A percentile compares a stretch with the other conserved stretches of the same genome.
Evolutionary conservation across 2,888 invertebrate species (phyloP).

Genomic region (Chloroclystis v-ata): DNA sequence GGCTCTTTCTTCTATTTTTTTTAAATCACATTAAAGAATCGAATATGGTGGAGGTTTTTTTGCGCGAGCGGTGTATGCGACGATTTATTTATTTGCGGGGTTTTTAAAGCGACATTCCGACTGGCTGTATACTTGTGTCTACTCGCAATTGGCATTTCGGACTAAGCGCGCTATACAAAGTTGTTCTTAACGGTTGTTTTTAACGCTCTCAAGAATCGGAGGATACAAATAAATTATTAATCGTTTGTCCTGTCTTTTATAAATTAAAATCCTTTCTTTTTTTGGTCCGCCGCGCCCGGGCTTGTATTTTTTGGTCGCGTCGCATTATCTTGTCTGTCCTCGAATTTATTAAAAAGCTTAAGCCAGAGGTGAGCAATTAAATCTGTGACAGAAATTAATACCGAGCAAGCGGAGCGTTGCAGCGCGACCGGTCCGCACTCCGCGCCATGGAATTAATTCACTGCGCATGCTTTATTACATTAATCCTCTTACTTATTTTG

Average conservation of each 20-base stretch:
- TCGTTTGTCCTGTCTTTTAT: constrained; percentile 79
- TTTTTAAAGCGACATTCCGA: constrained; percentile 78
- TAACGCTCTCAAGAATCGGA: constrained; percentile 74
- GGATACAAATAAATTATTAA: constrained; percentile 79
- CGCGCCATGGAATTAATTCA: constrained; percentile 51
- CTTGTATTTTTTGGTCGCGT: constrained; percentile 66
- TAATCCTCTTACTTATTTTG: constrained; percentile 50
- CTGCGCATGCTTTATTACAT: constrained; percentile 50
- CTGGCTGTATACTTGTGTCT: constrained; percentile 77
- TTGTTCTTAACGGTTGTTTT: constrained; percentile 78
- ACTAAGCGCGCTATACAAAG: constrained; percentile 76
- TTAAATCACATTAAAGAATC: constrained; percentile 77
- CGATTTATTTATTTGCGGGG: constrained; percentile 77
- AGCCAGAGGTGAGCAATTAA: constrained; percentile 76
- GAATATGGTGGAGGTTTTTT: constrained; percentile 76
- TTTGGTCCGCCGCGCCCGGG: constrained; percentile 57
- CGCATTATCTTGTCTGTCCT: constrained; percentile 68
- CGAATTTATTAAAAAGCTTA: constrained; percentile 75
- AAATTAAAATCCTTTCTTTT: constrained; percentile 76
- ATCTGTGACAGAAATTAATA: constrained; percentile 75
- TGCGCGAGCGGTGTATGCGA: constrained; percentile 68
- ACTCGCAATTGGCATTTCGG: constrained; percentile 78
- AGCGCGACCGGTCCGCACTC: constrained; percentile 41
- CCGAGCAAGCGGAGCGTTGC: constrained; percentile 51
- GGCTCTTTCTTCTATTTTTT: constrained; percentile 74